Evolutionary conservation across 2,888 invertebrate species (phyloP).

Genomic region (Archips xylosteana): DNA sequence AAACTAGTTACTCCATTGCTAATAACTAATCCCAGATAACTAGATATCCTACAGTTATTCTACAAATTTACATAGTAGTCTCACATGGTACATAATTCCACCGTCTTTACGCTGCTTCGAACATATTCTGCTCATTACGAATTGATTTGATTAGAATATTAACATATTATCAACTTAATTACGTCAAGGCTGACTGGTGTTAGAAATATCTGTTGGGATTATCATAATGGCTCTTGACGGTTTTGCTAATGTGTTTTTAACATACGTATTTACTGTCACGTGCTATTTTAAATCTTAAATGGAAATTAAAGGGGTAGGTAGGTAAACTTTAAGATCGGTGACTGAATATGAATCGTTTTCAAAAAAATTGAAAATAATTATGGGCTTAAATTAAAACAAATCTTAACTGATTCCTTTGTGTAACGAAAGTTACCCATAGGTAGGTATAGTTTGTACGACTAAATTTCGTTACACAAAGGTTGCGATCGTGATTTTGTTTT

Average conservation of each 20-base stretch:
- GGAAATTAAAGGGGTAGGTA: background rate
- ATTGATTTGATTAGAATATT: slow-evolving; percentile 39
- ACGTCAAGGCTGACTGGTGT: slow-evolving; percentile 34
- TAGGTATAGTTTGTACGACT: too few relatives aligned
- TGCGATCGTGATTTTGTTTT: too few relatives aligned
- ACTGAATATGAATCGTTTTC: too few relatives aligned
- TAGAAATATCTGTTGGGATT: slow-evolving; percentile 27
- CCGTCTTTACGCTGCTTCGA: slow-evolving; percentile 15
- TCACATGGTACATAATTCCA: slow-evolving; percentile 20
- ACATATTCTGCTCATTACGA: slow-evolving; percentile 27
- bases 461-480: too few relatives aligned
- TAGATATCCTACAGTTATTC: slow-evolving; percentile 11
- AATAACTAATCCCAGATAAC: slow-evolving; percentile 8
- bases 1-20: background rate
- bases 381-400: too few relatives aligned
- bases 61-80: slow-evolving; percentile 28
- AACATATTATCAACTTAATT: slow-evolving; percentile 34
- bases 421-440: too few relatives aligned
- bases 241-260: background rate
- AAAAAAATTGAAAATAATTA: too few relatives aligned
- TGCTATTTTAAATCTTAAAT: background rate
- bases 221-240: slow-evolving; percentile 22
- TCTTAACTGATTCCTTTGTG: too few relatives aligned
- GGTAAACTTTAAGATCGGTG: background rate
- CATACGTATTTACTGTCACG: background rate